Evolutionary conservation across 2,888 invertebrate species (phyloP), one percentile per base, ranked within the genome.

Genomic region (Drosophila basisetae): DNA sequence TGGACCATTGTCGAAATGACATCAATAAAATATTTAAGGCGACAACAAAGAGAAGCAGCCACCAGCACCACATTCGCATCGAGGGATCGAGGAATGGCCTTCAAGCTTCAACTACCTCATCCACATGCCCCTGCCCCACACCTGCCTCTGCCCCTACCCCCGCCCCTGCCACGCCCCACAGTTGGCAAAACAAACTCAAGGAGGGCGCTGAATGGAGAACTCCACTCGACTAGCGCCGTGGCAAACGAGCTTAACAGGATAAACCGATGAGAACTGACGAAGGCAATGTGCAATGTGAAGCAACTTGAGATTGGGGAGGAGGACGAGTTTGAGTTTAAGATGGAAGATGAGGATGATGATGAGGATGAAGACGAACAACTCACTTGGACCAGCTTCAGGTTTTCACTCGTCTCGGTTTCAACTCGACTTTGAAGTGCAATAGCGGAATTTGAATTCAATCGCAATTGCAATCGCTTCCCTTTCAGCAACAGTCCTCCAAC

Each of bases 11-110:
- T 89, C 79, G 72, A 80, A 88, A 88, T 79, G 84, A 84, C 90
- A 86, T 89, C 81, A 87, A 89, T 89, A 86, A 89, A 86, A 90
- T 81, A 84, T 83, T 86, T 75, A 89, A 82, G 73, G 77, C 70
- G 73, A 75, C 78, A 87, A 77, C 68, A 78, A 76, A 78, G 73
- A 68, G 71, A 59, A 53, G 70, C 66, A 58, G 58, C 47, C 11
- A 41, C 72, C 71, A 60, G 70, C 16, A 33, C 73, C 69, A 65
- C 72, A 69, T 61, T 73, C 68, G 66, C 56, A 60, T 55, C 53
- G 65, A 50, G 55, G 53, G 70, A 60, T 56, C 53, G 64, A 50
- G 55, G 54, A 72, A 73, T 80, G 80, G 74, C 72, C 82, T 82
- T 76, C 76, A 80, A 68, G 63, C 67, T 30, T 66, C 80, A 70